Conservation (phyloP, 2,797 vertebrate genomes). For the Clarias fuscus region DNA sequence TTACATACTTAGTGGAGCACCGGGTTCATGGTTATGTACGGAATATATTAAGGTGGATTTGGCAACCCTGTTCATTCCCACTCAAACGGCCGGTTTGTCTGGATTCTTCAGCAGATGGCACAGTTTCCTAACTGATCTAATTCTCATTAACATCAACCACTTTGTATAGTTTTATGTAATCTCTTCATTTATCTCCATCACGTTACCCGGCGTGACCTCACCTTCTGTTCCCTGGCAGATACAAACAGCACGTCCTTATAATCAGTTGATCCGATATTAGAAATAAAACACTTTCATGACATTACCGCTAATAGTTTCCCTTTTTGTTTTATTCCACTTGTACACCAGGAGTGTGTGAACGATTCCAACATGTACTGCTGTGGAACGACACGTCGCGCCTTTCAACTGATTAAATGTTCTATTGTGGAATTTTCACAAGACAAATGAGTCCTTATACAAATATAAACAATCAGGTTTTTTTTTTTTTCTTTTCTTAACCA, state of each 20-base stretch:
- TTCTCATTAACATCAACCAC: neutral
- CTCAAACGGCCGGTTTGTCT: neutral
- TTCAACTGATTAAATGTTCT: neutral
- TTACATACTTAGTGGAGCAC: neutral
- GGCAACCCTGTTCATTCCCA: slow-evolving; percentile 3
- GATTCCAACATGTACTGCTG: neutral
- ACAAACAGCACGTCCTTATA: neutral
- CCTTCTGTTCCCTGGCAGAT: neutral
- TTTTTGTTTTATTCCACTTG: neutral
- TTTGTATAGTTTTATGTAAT: neutral
- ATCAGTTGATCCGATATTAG: too few species aligned
- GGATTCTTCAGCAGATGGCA: slow-evolving; percentile 6
- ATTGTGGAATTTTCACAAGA: neutral
- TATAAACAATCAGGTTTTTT: too few species aligned
- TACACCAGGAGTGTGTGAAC: neutral
- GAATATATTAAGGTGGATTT: neutral
- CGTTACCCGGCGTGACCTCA: neutral
- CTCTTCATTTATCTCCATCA: neutral
- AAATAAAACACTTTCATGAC: neutral
- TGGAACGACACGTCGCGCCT: neutral
- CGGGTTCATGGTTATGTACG: neutral
- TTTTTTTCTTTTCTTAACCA: too few species aligned
- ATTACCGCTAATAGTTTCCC: neutral
- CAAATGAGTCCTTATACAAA: neutral
- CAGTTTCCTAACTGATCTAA: neutral